Conservation (phyloP, 2,888 invertebrate species). For the Hybos culiciformis region DNA sequence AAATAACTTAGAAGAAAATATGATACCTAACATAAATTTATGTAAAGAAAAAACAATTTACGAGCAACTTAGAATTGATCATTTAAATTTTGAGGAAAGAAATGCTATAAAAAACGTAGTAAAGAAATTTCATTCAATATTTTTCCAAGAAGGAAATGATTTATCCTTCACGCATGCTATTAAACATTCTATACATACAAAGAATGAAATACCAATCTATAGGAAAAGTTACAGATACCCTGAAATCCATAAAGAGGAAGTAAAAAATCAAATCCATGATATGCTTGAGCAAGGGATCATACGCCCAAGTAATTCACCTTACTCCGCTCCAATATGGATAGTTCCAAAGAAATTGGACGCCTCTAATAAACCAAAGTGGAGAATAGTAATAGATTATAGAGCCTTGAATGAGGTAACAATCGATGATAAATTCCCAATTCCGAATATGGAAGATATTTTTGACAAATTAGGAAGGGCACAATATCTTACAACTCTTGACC, state of each 20-base stretch:
- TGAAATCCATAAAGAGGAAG: constrained; percentile 1
- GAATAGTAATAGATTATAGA: constrained; percentile 10
- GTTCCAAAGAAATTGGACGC: constrained; percentile 13
- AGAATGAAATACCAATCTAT: not conserved
- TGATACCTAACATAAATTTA: not conserved
- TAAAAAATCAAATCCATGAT: constrained; percentile 5
- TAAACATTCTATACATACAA: not conserved
- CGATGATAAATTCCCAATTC: constrained; percentile 14
- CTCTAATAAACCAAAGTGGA: constrained; percentile 11
- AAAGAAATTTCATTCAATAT: constrained; percentile 2
- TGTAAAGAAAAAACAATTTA: not conserved
- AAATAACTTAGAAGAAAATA: not conserved
- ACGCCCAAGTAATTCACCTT: constrained; percentile 11
- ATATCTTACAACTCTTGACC: constrained; percentile 10
- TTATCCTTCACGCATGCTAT: not conserved
- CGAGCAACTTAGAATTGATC: not conserved
- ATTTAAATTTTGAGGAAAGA: not conserved
- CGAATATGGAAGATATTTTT: constrained; percentile 14
- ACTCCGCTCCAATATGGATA: constrained; percentile 13
- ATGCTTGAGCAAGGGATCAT: constrained; percentile 10
- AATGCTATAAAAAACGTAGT: not conserved
- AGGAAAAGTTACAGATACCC: not conserved
- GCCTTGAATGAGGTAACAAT: constrained; percentile 12
- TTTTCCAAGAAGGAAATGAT: not conserved
- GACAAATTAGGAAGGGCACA: constrained; percentile 12